Evolutionary conservation across 2,888 invertebrate genomes (phyloP), one percentile per base, ranked within the genome.

Genomic region (Rugalucina vietnamica): DNA sequence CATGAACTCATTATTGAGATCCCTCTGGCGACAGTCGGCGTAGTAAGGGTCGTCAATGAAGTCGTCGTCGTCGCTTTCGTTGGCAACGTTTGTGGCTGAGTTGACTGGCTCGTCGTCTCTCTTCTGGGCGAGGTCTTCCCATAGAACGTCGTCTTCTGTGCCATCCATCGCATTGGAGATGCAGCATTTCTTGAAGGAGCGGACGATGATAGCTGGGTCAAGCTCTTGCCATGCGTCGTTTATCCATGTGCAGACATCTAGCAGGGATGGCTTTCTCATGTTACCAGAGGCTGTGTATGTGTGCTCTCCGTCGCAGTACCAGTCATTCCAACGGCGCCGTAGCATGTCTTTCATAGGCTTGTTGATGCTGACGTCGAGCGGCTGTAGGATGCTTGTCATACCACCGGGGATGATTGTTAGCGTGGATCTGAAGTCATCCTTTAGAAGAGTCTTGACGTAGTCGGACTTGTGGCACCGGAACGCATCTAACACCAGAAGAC

Each of bases 331-430:
- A 1, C 32, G 0, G 4, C 36, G 2, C 18, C 49, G 37, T 21
- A 79, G 79, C 12, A 73, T 4, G n/a, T 32, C 54, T 14, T 49
- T 81, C 76, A 84, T 80, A 5, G 84, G 80, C 21, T 73, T n/a
- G n/a, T n/a, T n/a, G n/a, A n/a, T n/a, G n/a, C n/a, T n/a, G n/a
- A n/a, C n/a, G n/a, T 84, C 84, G 1, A 74, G 57, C 0, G 78
- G 84, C 36, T 84, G 84, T 21, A 84, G 49, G 0, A 81, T 60
- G 0, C 43, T 57, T 0, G 84, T 81, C 36, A 69, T 36, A n/a
- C 84, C 84, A 3, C 84, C 80, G 21, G 80, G 84, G 24, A 84
- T 80, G 18, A 84, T 74, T 24, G 74, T 69, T 0, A 54, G 65
- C 5, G 36, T 81, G 18, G 81, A 70, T 39, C 29, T 37, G 18